Evolutionary conservation across 2,797 vertebrate species (phyloP), one percentile per base, ranked within the genome.

Genomic region (Zenarchopterus dispar): DNA sequence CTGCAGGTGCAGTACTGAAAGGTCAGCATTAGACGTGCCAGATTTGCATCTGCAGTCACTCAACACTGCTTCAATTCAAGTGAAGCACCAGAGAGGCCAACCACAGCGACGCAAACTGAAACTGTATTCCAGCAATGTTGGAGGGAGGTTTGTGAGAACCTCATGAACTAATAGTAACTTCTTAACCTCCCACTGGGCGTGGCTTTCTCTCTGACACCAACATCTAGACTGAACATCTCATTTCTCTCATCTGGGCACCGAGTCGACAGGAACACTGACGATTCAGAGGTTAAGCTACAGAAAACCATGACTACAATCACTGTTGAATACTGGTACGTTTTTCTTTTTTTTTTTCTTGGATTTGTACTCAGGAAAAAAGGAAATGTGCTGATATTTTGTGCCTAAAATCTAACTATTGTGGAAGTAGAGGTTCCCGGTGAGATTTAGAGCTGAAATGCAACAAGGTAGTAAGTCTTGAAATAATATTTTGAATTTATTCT

Each of bases 301-400:
- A 62, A 70, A 59, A 70, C 33, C 18, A 83, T 90, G 70, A 1
- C 28, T 0, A 10, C 6, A 0, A 59, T 91, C 56, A 10, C 4
- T 0, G 2, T 88, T 21, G 75, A 90, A 73, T 84, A 88, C 57
- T 88, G 82, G 91, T 91, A 62, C 3, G 36, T 39, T 39, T 39
- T 11, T 16, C 2, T 15, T 8, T 31, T 31, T 8, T 39, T 39
- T 5, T 16, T 39, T 39, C 13, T 15, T 13, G 1, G 11, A 15
- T 16, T 15, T 16, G 13, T 39, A 16, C 36, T 1, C 5, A 28
- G 28, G 2, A 28, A 28, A 28, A 28, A 28, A 28, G 7, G 7
- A 28, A 28, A 28, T 28, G 24, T 28, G 28, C 28, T 28, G 28
- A 28, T 28, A 28, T 28, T 28, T 28, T 28, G 28, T 28, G 28